Evolutionary conservation across 2,888 invertebrate species (phyloP), one percentile per base, ranked within the genome.

Genomic region (Sinopyrophorus schimmeli): DNA sequence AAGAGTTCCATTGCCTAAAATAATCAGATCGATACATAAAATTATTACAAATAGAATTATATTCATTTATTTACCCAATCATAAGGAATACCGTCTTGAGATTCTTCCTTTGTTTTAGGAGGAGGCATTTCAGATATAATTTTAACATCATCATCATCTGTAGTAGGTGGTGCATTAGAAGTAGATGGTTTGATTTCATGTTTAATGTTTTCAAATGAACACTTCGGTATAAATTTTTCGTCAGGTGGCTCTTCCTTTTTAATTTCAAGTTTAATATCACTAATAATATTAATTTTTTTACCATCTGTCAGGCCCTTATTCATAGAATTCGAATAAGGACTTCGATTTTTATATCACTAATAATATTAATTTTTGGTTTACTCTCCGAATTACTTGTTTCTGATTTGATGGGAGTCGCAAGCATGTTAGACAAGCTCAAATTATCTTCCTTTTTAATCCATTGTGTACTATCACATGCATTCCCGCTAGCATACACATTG

Each of bases 1-100:
- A 92, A 79, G 34, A 92, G 72, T 61, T 91, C 89, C 6, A 85
- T 75, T 5, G 92, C 91, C 81, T 81, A 63, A 49, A 75, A 71
- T 18, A 12, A 35, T 4, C 2, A 30, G 16, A 14, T 6, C 21
- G 5, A 20, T 6, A 20, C n/a, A n/a, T 20, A 5, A 20, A 6
- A 6, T 20, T 20, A 20, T n/a, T 20, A 20, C n/a, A 20, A 6
- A 20, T n/a, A 20, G n/a, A 20, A 20, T 6, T 26, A 5, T 27
- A 20, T 2, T 35, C 1, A 20, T 39, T 18, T 24, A 68, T 73
- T 70, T 69, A 81, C 81, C 92, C 92, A 92, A 67, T 92, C 92
- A 63, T 92, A 92, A 1, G 90, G 89, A 70, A 92, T 86, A 58
- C 88, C 89, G 26, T 49, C 49, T 10, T 40, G 46, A 10, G 17